A percentile compares a stretch with the other conserved stretches of the same genome.
Evolutionary conservation across 2,113 vertebrate species (phyloP).

Genomic region (Strix aluco): DNA sequence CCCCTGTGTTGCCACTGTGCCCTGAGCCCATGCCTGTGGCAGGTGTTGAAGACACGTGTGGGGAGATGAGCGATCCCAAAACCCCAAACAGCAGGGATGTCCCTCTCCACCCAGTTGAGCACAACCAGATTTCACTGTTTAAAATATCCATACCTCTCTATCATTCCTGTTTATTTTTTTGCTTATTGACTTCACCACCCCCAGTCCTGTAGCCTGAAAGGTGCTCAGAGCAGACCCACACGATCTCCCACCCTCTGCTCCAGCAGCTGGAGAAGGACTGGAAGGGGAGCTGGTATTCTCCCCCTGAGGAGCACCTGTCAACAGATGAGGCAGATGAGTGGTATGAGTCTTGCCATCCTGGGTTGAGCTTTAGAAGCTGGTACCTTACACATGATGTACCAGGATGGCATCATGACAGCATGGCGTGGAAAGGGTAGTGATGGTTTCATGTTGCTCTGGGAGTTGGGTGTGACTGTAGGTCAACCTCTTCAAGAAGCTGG

Average conservation of each 20-base stretch:
- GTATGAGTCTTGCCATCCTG: background rate
- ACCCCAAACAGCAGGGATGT: background rate
- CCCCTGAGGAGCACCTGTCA: background rate
- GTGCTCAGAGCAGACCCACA: background rate
- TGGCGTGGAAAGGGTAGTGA: background rate
- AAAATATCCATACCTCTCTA: background rate
- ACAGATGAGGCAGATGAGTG: background rate
- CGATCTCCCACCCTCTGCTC: background rate
- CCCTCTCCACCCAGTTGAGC: background rate
- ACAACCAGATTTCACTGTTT: background rate
- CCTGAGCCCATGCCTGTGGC: rapidly evolving
- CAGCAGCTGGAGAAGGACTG: background rate
- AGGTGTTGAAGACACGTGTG: rapidly evolving
- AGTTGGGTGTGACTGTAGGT: background rate
- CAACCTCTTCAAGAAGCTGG: background rate
- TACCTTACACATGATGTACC: background rate
- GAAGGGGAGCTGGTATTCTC: background rate
- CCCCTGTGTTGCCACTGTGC: rapidly evolving
- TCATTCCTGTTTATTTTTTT: background rate
- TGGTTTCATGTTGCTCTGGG: background rate
- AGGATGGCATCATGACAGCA: background rate
- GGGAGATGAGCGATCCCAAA: background rate
- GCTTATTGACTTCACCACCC: background rate
- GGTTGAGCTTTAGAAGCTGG: background rate
- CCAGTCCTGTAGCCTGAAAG: background rate